Conservation (phyloP, 2,113 vertebrate species). For the Oryzias woworae region DNA sequence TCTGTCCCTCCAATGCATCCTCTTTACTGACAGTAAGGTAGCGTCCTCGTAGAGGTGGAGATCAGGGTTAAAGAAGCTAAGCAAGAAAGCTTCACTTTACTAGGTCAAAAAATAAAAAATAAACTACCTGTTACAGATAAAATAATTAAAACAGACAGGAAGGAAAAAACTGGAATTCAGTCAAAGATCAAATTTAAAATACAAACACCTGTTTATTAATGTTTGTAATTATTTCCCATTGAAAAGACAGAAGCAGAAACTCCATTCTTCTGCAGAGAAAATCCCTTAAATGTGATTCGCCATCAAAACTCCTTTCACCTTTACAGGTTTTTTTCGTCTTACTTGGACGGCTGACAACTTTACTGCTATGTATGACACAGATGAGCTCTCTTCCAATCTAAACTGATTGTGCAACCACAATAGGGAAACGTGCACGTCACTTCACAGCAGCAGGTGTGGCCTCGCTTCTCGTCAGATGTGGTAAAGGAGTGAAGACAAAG, state of each 20-base stretch:
- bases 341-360: too few relatives aligned
- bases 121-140: constrained; percentile 4
- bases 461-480: constrained; percentile 4
- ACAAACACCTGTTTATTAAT: too few relatives aligned
- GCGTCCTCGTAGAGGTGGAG: constrained; percentile 20
- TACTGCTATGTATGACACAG: too few relatives aligned
- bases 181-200: background rate
- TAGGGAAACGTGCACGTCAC: constrained; percentile 30
- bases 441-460: constrained; percentile 35
- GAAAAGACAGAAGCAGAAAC: too few relatives aligned
- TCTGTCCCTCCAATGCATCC: too few relatives aligned
- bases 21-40: too few relatives aligned
- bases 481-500: background rate
- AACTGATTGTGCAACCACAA: constrained; percentile 1
- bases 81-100: constrained; percentile 18
- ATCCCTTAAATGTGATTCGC: too few relatives aligned
- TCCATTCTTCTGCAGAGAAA: too few relatives aligned
- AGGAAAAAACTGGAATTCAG: constrained; percentile 28
- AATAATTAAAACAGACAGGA: constrained; percentile 1
- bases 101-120: constrained; percentile 35
- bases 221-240: too few relatives aligned
- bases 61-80: constrained; percentile 44
- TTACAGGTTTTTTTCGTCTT: background rate
- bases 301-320: background rate
- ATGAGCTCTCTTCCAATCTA: background rate